Evolutionary conservation across 2,888 invertebrate genomes (phyloP), one percentile per base, ranked within the genome.

Genomic region (Agrilus mali): DNA sequence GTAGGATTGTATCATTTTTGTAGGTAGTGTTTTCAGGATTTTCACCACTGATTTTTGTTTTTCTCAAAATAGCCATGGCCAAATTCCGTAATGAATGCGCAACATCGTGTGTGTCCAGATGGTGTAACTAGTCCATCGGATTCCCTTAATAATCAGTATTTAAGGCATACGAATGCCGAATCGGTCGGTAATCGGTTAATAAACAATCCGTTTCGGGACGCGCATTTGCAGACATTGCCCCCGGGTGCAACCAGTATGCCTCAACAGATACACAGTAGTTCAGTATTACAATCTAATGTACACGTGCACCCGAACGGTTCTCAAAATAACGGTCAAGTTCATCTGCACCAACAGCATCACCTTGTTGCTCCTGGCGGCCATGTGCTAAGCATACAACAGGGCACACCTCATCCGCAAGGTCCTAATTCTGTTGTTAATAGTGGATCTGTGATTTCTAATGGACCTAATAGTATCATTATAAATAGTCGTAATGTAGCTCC

Each of bases 291-390:
- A 10, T 27, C 27, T 10, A 44, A 52, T 51, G 39, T 46, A 39
- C 51, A 50, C 17, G 40, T 46, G 40, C 46, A 47, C 44, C 37
- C 40, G 14, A 47, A 42, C 40, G 41, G 37, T 31, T 37, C 44
- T 41, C 40, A 15, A 33, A 43, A 45, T 32, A 27, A 41, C 20
- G 38, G 41, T 33, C 48, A 48, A 33, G 44, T 54, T 35, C 58
- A 60, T 46, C 45, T 59, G 22, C 58, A 58, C 22, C 27, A 27
- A 10, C 55, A 61, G 22, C 64, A 63, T 43, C 66, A 67, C 47
- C 58, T 77, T 33, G 59, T 76, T 44, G 74, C 74, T 8, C 72
- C 74, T 1, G 75, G 75, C 50, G 77, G 77, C 36, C 77, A 77
- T 60, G 68, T 77, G 39, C 74, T 77, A 43, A 75, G 74, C 33